Evolutionary conservation across 2,888 invertebrate species (phyloP), one percentile per base, ranked within the genome.

Genomic region (Plagodis dolabraria): DNA sequence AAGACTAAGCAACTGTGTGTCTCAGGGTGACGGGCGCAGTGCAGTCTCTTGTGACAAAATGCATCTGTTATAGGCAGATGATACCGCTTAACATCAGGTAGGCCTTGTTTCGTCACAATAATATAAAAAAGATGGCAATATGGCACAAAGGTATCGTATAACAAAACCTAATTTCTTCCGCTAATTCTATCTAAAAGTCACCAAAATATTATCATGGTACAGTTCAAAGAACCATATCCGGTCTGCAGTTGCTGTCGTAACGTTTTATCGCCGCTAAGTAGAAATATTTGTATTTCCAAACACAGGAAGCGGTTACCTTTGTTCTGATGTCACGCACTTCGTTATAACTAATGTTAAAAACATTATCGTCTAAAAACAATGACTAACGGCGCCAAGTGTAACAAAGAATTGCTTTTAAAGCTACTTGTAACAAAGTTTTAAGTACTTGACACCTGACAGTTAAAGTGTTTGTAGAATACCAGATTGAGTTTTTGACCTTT

Each of bases 261-360:
- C 47, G 47, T 58, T 49, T 66, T 70, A 57, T 59, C 57, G 53
- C 63, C 44, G 57, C 76, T 85, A 81, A 85, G 82, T 85, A 79
- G 80, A 80, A 82, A 81, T 84, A 81, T 86, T 84, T 83, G 85
- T 86, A 80, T 75, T 72, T 64, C 71, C 69, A 73, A 78, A 77
- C 79, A 78, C 84, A 83, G 86, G 87, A 87, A 86, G 76, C 79
- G 74, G 56, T 79, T 85, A 77, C 77, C 77, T 80, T 82, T 82
- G 81, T 84, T 81, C 73, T 79, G 80, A 79, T 79, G 78, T 79
- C 81, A 83, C 82, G 79, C 73, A 67, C 62, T 53, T 67, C 44
- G 35, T 54, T 63, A 71, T 63, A 61, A 64, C 51, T 55, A 53
- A 62, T 60, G 57, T 63, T 64, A 62, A 69, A 60, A 72, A 68